Evolutionary conservation across 2,888 invertebrate genomes (phyloP), one percentile per base, ranked within the genome.

Genomic region (Nyleta sp.): DNA sequence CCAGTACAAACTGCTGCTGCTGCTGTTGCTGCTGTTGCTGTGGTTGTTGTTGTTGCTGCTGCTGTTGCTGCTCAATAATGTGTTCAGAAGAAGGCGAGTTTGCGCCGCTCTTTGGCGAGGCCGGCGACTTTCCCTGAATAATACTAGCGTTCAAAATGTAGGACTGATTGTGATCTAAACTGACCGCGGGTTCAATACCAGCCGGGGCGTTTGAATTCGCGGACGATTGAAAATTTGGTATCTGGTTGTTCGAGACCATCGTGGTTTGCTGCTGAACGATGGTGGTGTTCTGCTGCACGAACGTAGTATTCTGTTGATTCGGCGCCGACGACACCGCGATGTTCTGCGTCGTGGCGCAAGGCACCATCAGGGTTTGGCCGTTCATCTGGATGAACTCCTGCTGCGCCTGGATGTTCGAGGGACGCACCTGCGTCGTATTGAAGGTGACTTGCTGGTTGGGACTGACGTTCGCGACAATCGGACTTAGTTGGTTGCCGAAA

Each of bases 221-320:
- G 11, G 80, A 80, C 57, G 84, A 50, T 80, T 89, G 91, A 86
- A 91, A 91, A 77, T 91, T 88, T 44, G 92, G 92, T 62, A 91
- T 91, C 78, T 91, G 94, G 84, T 95, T 94, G 84, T 95, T 95
- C 0, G 95, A 94, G 2, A 95, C 94, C 91, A 95, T 94, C 0
- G 95, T 95, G 0, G 95, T 95, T 88, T 95, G 95, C 84, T 95
- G 95, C 85, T 95, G 95, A 2, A 96, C 95, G 84, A 96, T 96
- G 0, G 96, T 96, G 0, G 96, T 96, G 87, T 96, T 96, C 84
- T 96, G 96, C 83, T 96, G 96, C 1, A 96, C 95, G 85, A 94
- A 96, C 0, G 96, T 96, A 0, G 94, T 94, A 83, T 93, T 91
- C 65, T 93, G 93, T 73, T 94, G 92, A 86, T 92, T 93, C 11